Percentiles rank a stretch among this genome's conserved stretches.
These are phyloP conservation scores for Australoheros scitulus DNA, from an alignment of 2,113 vertebrate genomes.

Conservation along the genomic window DNA sequence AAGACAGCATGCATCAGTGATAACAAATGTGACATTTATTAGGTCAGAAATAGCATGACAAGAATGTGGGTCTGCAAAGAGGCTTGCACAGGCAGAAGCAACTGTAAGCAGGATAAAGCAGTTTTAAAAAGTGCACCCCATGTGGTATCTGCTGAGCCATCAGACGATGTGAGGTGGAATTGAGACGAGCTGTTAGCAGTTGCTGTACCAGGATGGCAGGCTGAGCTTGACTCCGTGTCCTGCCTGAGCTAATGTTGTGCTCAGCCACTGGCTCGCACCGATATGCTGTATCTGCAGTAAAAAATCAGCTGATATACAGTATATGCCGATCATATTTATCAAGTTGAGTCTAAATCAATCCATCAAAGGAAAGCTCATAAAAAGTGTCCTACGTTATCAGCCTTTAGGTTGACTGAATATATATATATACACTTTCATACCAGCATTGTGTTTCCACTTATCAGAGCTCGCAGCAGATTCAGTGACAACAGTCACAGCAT, in stretches of 20 bases:
- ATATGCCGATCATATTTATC: background rate
- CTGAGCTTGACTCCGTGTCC: background rate
- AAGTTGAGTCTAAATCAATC: background rate
- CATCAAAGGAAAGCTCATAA: background rate
- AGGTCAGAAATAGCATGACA: background rate
- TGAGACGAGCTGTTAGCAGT: background rate
- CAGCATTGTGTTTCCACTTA: background rate
- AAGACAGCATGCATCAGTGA: background rate
- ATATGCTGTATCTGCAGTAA: background rate
- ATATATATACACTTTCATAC: background rate
- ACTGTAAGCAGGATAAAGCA: background rate
- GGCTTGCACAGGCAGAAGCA: background rate
- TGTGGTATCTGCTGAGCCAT: background rate
- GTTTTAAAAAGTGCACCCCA: background rate
- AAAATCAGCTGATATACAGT: background rate
- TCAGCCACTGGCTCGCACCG: background rate
- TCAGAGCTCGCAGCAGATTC: background rate
- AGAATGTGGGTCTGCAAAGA: background rate
- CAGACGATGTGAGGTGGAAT: background rate
- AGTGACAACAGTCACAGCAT: background rate
- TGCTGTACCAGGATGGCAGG: background rate
- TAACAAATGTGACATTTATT: background rate
- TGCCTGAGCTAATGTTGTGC: background rate
- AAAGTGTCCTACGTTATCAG: fast-evolving
- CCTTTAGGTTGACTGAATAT: background rate